Conservation (phyloP, 2,797 vertebrate genomes). For the Kryptolebias ocellatus region DNA sequence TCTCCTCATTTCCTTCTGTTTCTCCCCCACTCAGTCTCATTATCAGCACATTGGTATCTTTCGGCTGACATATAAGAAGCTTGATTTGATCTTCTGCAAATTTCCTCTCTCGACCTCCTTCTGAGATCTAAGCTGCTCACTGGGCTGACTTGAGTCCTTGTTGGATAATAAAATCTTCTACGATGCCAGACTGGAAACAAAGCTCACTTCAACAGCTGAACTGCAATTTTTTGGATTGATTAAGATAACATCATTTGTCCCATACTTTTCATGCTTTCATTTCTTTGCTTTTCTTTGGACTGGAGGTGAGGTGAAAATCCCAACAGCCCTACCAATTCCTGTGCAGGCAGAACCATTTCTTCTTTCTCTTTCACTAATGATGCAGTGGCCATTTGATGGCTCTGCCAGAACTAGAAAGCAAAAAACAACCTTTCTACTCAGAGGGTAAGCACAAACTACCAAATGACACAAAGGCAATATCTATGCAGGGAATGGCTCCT, state of each 20-base stretch:
- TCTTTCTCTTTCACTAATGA: slow-evolving; percentile 8
- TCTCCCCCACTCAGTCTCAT: slow-evolving; percentile 7
- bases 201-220: slow-evolving; percentile 21
- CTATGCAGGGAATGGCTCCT: slow-evolving; percentile 21
- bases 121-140: slow-evolving; percentile 19
- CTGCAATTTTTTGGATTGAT: slow-evolving; percentile 22
- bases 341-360: not conserved
- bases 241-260: slow-evolving; percentile 22
- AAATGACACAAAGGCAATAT: slow-evolving; percentile 6
- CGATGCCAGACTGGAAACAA: slow-evolving; percentile 13
- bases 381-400: slow-evolving; percentile 8
- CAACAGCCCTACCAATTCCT: slow-evolving; percentile 16
- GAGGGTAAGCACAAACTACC: slow-evolving; percentile 15
- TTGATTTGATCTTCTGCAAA: slow-evolving; percentile 40
- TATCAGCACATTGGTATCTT: slow-evolving; percentile 32
- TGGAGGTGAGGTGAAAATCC: slow-evolving; percentile 6
- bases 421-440: not conserved
- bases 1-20: slow-evolving; percentile 23
- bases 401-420: slow-evolving; percentile 10
- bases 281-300: slow-evolving; percentile 1
- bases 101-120: slow-evolving; percentile 38
- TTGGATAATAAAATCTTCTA: slow-evolving; percentile 25
- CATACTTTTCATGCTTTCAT: not conserved
- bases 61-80: slow-evolving; percentile 29
- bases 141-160: slow-evolving; percentile 26